Percentiles rank a stretch among this genome's conserved stretches.
Evolutionary conservation across 1,140 invertebrate species (phyloP).

Genomic region (Heliconius nattereri): DNA sequence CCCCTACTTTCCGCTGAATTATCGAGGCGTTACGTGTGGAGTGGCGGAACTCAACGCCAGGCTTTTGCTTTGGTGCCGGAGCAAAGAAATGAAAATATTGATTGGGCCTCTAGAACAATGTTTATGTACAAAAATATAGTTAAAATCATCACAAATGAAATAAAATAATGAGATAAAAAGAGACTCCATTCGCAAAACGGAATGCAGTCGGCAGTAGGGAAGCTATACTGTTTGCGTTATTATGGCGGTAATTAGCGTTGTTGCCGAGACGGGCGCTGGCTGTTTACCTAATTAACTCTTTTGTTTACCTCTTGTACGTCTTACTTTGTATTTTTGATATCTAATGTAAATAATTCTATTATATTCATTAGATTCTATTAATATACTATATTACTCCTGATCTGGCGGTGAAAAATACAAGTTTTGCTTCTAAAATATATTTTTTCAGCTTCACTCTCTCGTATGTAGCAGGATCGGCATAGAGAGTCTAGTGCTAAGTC

Average conservation of each 20-base stretch:
- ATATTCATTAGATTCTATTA: background rate
- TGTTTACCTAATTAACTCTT: slow-evolving; percentile 60
- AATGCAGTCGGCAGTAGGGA: slow-evolving; percentile 6
- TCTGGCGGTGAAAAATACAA: background rate
- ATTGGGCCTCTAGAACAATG: background rate
- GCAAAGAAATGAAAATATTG: too few relatives aligned
- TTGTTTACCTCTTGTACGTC: slow-evolving; percentile 53
- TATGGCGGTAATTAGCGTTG: slow-evolving; percentile 53
- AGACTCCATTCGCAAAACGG: background rate
- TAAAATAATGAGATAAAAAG: background rate
- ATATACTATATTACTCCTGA: background rate
- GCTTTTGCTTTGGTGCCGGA: too few relatives aligned
- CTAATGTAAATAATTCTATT: too few relatives aligned
- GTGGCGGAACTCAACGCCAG: too few relatives aligned
- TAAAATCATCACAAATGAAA: background rate
- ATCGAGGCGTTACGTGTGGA: too few relatives aligned
- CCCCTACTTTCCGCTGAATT: too few relatives aligned
- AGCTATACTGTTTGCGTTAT: slow-evolving; percentile 43
- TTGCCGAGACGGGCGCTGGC: slow-evolving; percentile 23
- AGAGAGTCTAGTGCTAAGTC: background rate
- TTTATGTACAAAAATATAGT: background rate
- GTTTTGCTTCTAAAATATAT: background rate
- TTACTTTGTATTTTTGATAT: background rate
- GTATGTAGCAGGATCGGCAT: background rate
- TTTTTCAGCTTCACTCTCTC: background rate